Percentiles rank a stretch among this genome's conserved stretches.
Evolutionary conservation across 2,888 invertebrate species (phyloP).

Genomic region (Hypercompe scribonia): DNA sequence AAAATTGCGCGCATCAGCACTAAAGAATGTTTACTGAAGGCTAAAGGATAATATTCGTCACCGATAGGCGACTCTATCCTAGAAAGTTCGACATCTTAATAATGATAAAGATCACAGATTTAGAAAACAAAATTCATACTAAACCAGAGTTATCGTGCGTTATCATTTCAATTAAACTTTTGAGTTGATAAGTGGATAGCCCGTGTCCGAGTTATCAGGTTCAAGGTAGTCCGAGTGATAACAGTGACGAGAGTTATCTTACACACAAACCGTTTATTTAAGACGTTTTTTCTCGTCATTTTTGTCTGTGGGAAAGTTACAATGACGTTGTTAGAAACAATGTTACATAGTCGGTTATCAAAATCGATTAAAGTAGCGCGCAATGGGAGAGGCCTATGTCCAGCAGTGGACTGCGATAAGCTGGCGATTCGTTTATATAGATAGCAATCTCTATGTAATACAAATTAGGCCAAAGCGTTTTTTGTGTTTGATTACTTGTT

Average conservation of each 20-base stretch:
- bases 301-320: constrained; percentile 9
- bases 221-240: constrained; percentile 44
- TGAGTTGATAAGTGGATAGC: constrained; percentile 25
- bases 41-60: background rate
- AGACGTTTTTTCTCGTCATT: background rate
- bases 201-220: constrained; percentile 28
- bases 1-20: too few relatives aligned
- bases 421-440: background rate
- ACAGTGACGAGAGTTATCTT: constrained; percentile 25
- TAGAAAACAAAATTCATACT: background rate
- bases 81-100: background rate
- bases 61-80: background rate
- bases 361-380: background rate
- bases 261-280: constrained; percentile 18
- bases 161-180: constrained; percentile 23
- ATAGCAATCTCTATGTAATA: background rate
- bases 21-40: background rate
- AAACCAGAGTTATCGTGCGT: background rate
- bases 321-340: constrained; percentile 1
- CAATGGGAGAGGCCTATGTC: too few relatives aligned
- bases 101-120: background rate
- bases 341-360: background rate
- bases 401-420: too few relatives aligned
- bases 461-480: background rate
- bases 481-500: background rate